Evolutionary conservation across 1,140 invertebrate species (phyloP).

Genomic region (Sarcophaga peregrina): DNA sequence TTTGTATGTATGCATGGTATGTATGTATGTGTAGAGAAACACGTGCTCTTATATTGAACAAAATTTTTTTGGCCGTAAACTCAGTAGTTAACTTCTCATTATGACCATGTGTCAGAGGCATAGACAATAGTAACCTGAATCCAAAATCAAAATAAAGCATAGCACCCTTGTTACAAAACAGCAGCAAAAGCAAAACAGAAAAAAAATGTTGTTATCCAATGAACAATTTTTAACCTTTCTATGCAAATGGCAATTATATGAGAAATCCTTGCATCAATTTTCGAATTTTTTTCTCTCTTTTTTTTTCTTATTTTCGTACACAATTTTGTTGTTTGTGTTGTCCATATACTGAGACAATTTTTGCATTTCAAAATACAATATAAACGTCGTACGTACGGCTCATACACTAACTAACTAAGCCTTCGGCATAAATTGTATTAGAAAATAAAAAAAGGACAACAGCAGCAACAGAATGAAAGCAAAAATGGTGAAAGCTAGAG

Average conservation of each 20-base stretch:
- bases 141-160: background rate
- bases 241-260: constrained; percentile 7
- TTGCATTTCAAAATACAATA: constrained; percentile 12
- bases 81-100: background rate
- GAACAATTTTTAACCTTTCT: constrained; percentile 11
- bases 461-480: background rate
- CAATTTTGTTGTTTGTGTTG: no score
- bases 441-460: background rate
- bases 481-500: background rate
- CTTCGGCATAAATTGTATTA: background rate
- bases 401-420: background rate
- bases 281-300: background rate
- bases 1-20: no score
- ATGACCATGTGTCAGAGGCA: background rate
- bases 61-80: no score
- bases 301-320: no score
- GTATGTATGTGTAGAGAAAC: no score
- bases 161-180: background rate
- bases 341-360: background rate
- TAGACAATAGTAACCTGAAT: constrained; percentile 1
- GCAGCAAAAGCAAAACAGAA: background rate
- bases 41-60: no score
- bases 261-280: background rate
- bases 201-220: background rate
- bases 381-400: background rate